Evolutionary conservation across 37 sponge, comb jelly and placozoan genomes (phyloP), one percentile per base, ranked within the genome.

Genomic region (Spongia lamella): DNA sequence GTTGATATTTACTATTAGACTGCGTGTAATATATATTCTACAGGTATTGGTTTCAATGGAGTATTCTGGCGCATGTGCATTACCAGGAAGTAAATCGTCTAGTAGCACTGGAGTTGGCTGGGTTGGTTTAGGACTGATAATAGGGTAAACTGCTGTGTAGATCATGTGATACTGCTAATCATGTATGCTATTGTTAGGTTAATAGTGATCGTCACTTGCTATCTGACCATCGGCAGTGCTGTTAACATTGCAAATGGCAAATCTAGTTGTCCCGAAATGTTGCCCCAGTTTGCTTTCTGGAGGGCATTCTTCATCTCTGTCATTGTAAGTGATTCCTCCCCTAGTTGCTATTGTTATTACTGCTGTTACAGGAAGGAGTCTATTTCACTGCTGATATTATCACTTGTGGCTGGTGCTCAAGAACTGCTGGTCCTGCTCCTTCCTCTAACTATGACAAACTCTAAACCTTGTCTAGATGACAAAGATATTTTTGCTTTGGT

Each of bases 211-310:
- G 66, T 80, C 26, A 0, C 70, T 11, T 33, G 51, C 39, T 87
- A 87, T 25, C 33, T 87, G 2, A 33, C 49, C 13, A 59, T 76
- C 22, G 87, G 87, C 7, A 5, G 29, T 13, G 40, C 64, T n/a
- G 57, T 71, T 43, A 69, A 71, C 56, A 50, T 33, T 24, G 62
- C 72, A 62, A 38, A 76, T 9, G 68, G 68, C 21, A 22, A 60
- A 20, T 68, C 63, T 66, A 56, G 75, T 27, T 81, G 87, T 2
- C 21, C 63, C 20, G 37, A 37, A 20, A 17, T 87, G 2, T 11
- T 87, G 7, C 87, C 87, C 22, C 69, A 87, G 51, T 76, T 69
- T 61, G 72, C 75, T 17, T 87, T 87, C 63, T 87, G 87, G 87
- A 27, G 22, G 7, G 30, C 17, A 26, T 69, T 87, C 24, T 11